Base-by-base conservation (phyloP, 2,888 invertebrate genomes). In the Drepana falcataria region DNA sequence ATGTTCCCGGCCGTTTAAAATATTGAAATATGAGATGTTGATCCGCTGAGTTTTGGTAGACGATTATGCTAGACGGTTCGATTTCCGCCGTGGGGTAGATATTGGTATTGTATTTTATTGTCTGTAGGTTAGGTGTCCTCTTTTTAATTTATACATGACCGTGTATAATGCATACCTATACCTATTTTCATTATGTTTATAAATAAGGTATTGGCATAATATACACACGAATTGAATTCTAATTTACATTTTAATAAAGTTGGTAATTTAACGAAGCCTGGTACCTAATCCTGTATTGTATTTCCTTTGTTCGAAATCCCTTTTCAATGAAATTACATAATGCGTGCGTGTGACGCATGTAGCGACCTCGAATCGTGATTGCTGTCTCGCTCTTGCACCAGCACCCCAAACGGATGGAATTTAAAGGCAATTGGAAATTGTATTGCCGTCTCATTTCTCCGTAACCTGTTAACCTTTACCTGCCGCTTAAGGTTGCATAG, bases 241-340 rank as follows among this genome's bases (percentile, higher is more conserved):
- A 21, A 21, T 21, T 21, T 21, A 21, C 21, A 21, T 21, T 21
- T 21, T 1, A 21, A 49, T 60, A 62, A 54, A 60, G 64, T 63
- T 52, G 6, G 59, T 55, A 67, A 55, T 63, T 47, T 54, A 55
- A 44, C 53, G 51, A 33, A 53, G 33, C 35, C 35, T 5, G 49
- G 37, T 34, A 33, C 35, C 35, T 4, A 48, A 35, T 34, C 35
- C 47, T 64, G 59, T 56, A 56, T 2, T 49, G 44, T 69, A 71
- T 70, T 67, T 68, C 66, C 72, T 73, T 74, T 73, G 76, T 75
- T 74, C 67, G 67, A 71, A 73, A 76, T 68, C 71, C 76, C 73
- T 75, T 77, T 73, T 67, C 66, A 69, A 64, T 51, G 64, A 65
- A 69, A 67, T 75, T 70, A 71, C 68, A 71, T 61, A 56, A 48